Base-by-base conservation (phyloP, 1,140 invertebrate species). In the Neoseiulus cucumeris region DNA sequence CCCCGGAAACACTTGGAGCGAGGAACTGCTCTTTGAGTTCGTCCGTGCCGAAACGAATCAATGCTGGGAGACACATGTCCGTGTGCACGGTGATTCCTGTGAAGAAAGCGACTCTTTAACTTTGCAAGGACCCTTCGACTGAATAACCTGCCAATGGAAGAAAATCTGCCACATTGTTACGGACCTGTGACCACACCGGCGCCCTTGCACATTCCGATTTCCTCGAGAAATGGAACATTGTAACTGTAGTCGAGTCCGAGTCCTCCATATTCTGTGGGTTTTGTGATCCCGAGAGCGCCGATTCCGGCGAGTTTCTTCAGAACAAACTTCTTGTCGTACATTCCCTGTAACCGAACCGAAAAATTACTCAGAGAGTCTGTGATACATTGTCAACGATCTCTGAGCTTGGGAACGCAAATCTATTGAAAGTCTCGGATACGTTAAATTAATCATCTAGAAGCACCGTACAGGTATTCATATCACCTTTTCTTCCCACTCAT, bases 191-290 rank as follows among this genome's bases (percentile, higher is more conserved):
- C 76, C 65, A 83, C 72, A 4, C 75, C 79, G 17, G 77, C 79
- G 74, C 79, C 80, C 67, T 79, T 77, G 45, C 82, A 78, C 33
- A 70, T 70, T 22, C 80, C 80, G 39, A 82, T 67, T 69, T 79
- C 79, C 72, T 83, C 82, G 25, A 79, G 73, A 33, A 81, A 71
- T 9, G 81, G 81, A 5, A 81, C 70, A 65, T 74, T 76, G 72
- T 80, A 83, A 17, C 78, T 76, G 71, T 79, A 83, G 70, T 82
- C 80, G 44, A 83, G 70, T 4, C 79, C 82, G 12, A 80, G 69
- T 6, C 82, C 81, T 39, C 81, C 81, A 75, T 81, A 82, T 68
- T 81, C 81, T 81, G 69, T 69, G 12, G 77, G 75, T 67, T 78
- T 79, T 65, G 75, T 78, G 2, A 83, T 76, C 28, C 82, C 82